Percentiles rank a stretch among this genome's conserved stretches.
phyloP scores from a whole-genome alignment of 2,888 invertebrate species.

The Ceraclea dissimilis region DNA sequence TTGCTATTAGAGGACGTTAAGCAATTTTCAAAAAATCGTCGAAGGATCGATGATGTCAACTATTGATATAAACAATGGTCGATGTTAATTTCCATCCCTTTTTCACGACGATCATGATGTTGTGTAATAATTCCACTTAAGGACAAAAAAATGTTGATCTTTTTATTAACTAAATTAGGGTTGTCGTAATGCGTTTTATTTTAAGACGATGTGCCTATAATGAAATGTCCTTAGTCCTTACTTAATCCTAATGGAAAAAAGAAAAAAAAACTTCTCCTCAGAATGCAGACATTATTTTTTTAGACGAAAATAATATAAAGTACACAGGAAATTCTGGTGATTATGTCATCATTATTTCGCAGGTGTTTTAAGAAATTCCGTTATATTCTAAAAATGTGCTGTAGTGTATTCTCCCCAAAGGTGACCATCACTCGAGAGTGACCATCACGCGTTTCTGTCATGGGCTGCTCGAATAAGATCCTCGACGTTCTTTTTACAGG shows the following conservation, averaged over 20 bases:
- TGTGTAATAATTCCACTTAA: not conserved
- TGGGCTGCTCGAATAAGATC: no score
- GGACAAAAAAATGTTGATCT: not conserved
- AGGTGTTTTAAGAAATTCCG: not conserved
- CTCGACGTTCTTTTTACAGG: no score
- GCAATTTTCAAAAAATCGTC: no score
- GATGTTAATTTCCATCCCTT: not conserved
- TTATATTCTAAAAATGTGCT: not conserved
- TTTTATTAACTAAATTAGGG: conserved; percentile 1
- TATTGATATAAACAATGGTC: not conserved
- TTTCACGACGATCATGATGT: not conserved
- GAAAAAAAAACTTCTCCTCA: no score
- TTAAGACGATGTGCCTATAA: not conserved
- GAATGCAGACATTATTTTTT: no score
- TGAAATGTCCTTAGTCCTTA: not conserved
- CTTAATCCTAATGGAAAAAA: no score
- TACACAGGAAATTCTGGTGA: not conserved
- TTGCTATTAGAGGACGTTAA: no score
- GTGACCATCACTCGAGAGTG: no score
- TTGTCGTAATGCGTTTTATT: not conserved
- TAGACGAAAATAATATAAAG: not conserved
- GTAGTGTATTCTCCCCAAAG: no score
- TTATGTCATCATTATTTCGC: conserved; percentile 2
- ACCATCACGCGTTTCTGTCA: no score
- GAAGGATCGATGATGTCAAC: no score